phyloP scores from a whole-genome alignment of 2,888 invertebrate genomes.

The Limenitis arthemis region DNA sequence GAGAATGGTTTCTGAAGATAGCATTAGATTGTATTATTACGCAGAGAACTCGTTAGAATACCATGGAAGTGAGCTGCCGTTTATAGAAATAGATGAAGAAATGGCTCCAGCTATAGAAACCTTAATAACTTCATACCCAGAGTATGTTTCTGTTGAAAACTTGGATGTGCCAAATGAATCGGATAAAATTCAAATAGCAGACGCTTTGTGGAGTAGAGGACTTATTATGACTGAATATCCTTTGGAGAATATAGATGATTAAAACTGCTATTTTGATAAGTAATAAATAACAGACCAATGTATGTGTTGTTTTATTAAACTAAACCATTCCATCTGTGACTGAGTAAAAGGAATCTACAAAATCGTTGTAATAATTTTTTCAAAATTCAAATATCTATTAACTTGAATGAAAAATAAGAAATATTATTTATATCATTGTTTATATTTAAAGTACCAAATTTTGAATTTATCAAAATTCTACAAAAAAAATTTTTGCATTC shows the following conservation, averaged over 20 bases:
- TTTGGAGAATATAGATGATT: conserved; percentile 59
- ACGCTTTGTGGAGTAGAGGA: conserved; percentile 87
- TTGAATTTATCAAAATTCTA: too few species aligned
- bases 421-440: too few species aligned
- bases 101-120: conserved; percentile 79
- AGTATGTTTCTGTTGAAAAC: conserved; percentile 79
- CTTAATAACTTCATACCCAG: conserved; percentile 82
- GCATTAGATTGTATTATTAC: conserved; percentile 82
- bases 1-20: conserved; percentile 76
- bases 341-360: too few species aligned
- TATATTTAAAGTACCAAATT: too few species aligned
- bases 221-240: conserved; percentile 81
- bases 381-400: too few species aligned
- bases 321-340: too few species aligned
- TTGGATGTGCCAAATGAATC: conserved; percentile 77
- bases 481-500: too few species aligned
- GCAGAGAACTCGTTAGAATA: conserved; percentile 90
- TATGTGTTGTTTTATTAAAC: background rate
- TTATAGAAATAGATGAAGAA: conserved; percentile 78
- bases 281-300: background rate
- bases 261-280: conserved; percentile 19
- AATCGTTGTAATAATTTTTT: too few species aligned
- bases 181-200: conserved; percentile 76
- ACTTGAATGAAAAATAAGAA: too few species aligned
- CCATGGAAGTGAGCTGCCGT: conserved; percentile 81